Percentiles rank a stretch among this genome's conserved stretches.
These are phyloP conservation scores for Coluber constrictor DNA, from an alignment of 2,797 vertebrate species.

Conservation along the genomic window DNA sequence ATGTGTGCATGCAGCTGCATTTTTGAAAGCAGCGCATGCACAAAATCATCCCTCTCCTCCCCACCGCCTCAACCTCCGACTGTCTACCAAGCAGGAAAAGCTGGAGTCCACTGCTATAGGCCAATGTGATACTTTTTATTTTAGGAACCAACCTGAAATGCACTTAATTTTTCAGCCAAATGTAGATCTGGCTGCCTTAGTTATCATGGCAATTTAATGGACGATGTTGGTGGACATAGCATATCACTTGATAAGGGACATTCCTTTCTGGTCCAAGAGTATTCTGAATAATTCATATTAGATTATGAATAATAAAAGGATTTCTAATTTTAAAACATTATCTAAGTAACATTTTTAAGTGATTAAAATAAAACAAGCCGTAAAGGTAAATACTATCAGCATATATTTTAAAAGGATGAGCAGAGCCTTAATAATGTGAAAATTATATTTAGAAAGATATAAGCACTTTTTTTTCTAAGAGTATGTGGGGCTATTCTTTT, in stretches of 20 bases:
- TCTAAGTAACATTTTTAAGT: neutral
- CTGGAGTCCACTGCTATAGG: neutral
- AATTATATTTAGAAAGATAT: neutral
- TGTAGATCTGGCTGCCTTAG: neutral
- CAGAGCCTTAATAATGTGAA: neutral
- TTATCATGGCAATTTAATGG: neutral
- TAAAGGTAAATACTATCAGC: neutral
- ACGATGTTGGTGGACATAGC: neutral
- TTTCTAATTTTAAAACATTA: neutral
- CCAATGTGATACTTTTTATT: neutral
- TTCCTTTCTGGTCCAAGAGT: neutral
- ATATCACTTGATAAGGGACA: neutral
- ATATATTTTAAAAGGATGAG: neutral
- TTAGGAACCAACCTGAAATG: neutral
- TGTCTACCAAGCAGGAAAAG: neutral
- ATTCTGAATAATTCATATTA: neutral
- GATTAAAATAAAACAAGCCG: neutral
- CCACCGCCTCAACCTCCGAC: accelerated
- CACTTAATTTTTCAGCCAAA: neutral
- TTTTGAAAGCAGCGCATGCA: neutral
- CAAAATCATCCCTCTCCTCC: neutral
- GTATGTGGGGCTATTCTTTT: neutral
- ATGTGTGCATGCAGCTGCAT: too few species aligned
- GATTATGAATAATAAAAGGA: neutral
- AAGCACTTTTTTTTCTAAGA: neutral